Evolutionary conservation across 2,888 invertebrate genomes (phyloP), one percentile per base, ranked within the genome.

Genomic region (Phania funesta): DNA sequence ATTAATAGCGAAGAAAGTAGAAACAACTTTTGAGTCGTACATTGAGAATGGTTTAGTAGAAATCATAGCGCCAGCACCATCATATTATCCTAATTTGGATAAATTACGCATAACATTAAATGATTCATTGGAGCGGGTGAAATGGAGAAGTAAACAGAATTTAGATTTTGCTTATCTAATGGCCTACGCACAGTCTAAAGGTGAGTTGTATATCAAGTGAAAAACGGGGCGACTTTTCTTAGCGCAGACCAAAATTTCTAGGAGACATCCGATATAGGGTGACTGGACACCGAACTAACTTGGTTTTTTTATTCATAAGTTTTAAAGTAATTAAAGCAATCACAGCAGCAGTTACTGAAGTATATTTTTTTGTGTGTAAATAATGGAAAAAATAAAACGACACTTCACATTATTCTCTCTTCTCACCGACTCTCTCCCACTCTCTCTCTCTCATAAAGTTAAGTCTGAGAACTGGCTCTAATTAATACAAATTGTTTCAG

Each of bases 71-170:
- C 98, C 98, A 0, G 94, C 96, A 0, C 90, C 94, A 0, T 93
- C 95, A 0, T 99, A 96, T 90, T 99, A 99, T 90, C 98, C 99
- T 0, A 94, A 98, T 89, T 93, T 98, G 80, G 93, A 95, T 62
- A 93, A 93, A 58, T 90, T 98, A 18, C 93, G 94, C 5, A 93
- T 94, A 32, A 97, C 96, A 0, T 92, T 98, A 4, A 97, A 97
- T 0, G 98, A 98, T 91, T 94, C 97, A 0, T 92, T 93, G 82
- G 96, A 97, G 87, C 93, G 98, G 0, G 95, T 96, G 0, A 93
- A 94, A 68, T 99, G 98, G 98, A 92, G 98, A 67, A 96, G 98
- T 3, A 99, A 99, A 87, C 98, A 99, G 90, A 98, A 98, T 90
- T 92, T 98, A 74, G 98, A 99, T 90, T 97, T 96, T 87, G 95